Percentiles rank a stretch among this genome's conserved stretches.
phyloP scores from a whole-genome alignment of 2,888 invertebrate genomes.

The Clistopyga incitator region DNA sequence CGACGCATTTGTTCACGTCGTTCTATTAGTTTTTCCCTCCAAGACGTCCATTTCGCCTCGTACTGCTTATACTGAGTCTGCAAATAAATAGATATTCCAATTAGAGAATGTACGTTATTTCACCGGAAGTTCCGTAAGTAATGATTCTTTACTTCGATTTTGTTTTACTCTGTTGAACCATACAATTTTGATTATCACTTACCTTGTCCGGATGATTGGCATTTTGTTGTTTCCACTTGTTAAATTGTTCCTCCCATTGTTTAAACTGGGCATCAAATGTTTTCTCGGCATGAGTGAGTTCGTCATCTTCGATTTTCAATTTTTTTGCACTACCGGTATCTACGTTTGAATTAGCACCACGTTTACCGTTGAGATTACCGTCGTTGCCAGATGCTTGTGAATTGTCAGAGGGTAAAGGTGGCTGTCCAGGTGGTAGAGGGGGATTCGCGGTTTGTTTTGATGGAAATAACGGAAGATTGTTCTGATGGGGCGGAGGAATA shows the following conservation, averaged over 20 bases:
- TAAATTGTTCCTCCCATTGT: constrained; percentile 96
- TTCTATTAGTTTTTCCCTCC: constrained; percentile 91
- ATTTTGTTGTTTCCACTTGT: constrained; percentile 96
- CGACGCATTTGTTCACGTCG: constrained; percentile 93
- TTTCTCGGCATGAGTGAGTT: constrained; percentile 89
- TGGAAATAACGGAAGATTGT: constrained; percentile 80
- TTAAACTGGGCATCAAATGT: constrained; percentile 95
- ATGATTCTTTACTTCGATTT: neutral
- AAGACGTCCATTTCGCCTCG: constrained; percentile 95
- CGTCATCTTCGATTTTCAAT: constrained; percentile 80
- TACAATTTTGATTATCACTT: constrained; percentile 69
- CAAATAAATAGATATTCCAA: constrained; percentile 67
- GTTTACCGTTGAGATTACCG: constrained; percentile 74
- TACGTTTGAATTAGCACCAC: constrained; percentile 73
- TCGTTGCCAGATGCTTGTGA: constrained; percentile 69
- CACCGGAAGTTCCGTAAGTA: neutral
- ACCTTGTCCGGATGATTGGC: constrained; percentile 95
- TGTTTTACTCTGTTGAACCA: constrained; percentile 7
- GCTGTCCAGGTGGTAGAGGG: constrained; percentile 79
- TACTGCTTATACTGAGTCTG: constrained; percentile 91
- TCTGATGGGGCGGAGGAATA: constrained; percentile 81
- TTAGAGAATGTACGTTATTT: constrained; percentile 14
- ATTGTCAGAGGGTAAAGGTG: constrained; percentile 76
- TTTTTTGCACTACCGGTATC: constrained; percentile 81
- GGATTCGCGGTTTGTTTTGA: constrained; percentile 77